phyloP scores from a whole-genome alignment of 2,888 invertebrate species.

The Thera britannica region DNA sequence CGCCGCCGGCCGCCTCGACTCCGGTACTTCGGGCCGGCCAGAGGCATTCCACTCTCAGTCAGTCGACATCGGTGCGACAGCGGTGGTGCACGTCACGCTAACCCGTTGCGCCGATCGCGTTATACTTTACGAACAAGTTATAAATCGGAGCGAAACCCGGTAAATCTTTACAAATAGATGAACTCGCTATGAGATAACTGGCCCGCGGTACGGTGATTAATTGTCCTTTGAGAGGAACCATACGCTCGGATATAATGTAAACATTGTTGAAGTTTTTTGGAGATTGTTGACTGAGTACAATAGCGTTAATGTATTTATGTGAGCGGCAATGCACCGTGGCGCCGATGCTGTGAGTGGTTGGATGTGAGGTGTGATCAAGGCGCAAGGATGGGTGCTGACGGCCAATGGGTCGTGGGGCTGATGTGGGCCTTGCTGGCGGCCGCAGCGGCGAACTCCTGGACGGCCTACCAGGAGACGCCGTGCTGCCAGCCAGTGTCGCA shows the following conservation, averaged over 20 bases:
- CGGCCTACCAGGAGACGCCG: conserved; percentile 87
- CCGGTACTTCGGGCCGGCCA: neutral
- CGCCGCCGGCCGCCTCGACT: conserved; percentile 26
- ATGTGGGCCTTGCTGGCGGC: conserved; percentile 71
- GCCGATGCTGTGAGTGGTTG: conserved; percentile 55
- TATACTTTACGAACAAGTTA: conserved; percentile 73
- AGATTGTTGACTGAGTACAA: conserved; percentile 64
- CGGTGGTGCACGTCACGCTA: conserved; percentile 69
- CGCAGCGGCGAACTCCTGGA: conserved; percentile 87
- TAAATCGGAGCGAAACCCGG: conserved; percentile 69
- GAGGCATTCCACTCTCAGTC: conserved; percentile 36
- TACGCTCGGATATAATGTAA: conserved; percentile 73
- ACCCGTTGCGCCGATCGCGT: conserved; percentile 71
- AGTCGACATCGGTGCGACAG: conserved; percentile 77
- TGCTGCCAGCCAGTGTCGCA: conserved; percentile 86
- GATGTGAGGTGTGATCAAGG: conserved; percentile 54
- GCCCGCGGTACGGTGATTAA: conserved; percentile 71
- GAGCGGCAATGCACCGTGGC: conserved; percentile 49
- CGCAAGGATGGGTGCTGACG: conserved; percentile 57
- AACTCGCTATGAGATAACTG: conserved; percentile 76
- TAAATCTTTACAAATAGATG: conserved; percentile 74
- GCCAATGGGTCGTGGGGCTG: conserved; percentile 66
- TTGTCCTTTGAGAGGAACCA: conserved; percentile 67
- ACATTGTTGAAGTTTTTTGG: conserved; percentile 73
- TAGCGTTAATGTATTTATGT: conserved; percentile 56